Evolutionary conservation across 2,888 invertebrate genomes (phyloP).

Genomic region (Hylaea fasciaria): DNA sequence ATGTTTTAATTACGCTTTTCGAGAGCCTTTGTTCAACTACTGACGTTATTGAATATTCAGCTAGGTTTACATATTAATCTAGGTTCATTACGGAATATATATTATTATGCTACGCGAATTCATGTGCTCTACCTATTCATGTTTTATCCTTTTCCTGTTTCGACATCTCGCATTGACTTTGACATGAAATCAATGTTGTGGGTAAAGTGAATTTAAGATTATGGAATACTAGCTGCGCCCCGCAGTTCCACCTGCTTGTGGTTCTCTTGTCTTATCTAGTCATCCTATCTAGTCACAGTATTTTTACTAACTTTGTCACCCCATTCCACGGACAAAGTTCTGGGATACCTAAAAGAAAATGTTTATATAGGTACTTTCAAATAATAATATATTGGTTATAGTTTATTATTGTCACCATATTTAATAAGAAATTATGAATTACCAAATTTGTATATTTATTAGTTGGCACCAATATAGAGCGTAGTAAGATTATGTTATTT

Average conservation of each 20-base stretch:
- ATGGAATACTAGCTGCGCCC: neutral
- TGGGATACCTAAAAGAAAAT: too few species aligned
- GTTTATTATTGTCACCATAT: too few species aligned
- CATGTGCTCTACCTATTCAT: slow-evolving; percentile 5
- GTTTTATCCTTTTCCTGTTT: slow-evolving; percentile 20
- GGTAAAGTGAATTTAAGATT: slow-evolving; percentile 3
- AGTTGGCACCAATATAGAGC: too few species aligned
- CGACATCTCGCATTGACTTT: slow-evolving; percentile 9
- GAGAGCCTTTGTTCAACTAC: slow-evolving; percentile 19
- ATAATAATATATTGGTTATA: too few species aligned
- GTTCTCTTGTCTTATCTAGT: neutral
- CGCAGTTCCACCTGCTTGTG: neutral
- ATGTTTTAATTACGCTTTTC: slow-evolving; percentile 13
- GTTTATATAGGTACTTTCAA: too few species aligned
- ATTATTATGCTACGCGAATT: slow-evolving; percentile 10
- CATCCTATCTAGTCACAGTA: too few species aligned
- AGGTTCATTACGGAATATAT: slow-evolving; percentile 9
- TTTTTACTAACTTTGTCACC: too few species aligned
- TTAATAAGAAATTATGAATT: too few species aligned
- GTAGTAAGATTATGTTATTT: too few species aligned
- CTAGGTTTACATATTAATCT: slow-evolving; percentile 15
- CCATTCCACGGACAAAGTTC: too few species aligned
- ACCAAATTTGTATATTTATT: too few species aligned
- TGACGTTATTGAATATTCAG: slow-evolving; percentile 17
- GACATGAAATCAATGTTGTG: slow-evolving; percentile 18